A percentile compares a stretch with the other conserved stretches of the same genome.
Conservation (phyloP, 2,113 vertebrate species). For the Cavia porcellus region DNA sequence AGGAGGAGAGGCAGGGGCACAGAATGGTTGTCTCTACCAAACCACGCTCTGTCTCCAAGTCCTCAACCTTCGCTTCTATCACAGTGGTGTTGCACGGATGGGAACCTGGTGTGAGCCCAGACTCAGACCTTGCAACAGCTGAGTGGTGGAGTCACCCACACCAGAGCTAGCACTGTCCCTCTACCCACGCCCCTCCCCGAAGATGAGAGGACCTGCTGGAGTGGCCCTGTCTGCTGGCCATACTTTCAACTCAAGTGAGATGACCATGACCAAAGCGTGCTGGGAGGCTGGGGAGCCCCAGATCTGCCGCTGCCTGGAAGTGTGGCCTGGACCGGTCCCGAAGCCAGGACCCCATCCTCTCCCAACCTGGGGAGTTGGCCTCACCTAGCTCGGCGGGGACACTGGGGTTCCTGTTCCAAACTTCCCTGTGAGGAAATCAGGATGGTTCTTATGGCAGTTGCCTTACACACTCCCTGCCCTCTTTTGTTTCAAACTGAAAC, state of each 20-base stretch:
- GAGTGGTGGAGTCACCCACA: background rate
- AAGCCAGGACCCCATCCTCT: background rate
- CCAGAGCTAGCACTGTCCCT: background rate
- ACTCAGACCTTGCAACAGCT: background rate
- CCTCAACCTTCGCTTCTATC: too few relatives aligned
- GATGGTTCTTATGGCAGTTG: background rate
- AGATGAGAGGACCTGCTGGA: background rate
- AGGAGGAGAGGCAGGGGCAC: constrained; percentile 59
- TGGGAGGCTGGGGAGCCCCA: too few relatives aligned
- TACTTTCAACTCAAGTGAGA: fast-evolving
- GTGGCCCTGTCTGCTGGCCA: background rate
- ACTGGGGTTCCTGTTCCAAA: background rate
- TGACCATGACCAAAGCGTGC: background rate
- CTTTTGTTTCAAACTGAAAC: constrained; percentile 29
- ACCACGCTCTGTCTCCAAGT: background rate
- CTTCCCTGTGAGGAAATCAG: background rate
- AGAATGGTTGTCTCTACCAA: constrained; percentile 55
- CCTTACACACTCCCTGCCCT: background rate
- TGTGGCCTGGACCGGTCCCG: background rate
- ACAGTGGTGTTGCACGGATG: too few relatives aligned
- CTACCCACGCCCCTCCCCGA: too few relatives aligned
- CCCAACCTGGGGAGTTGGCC: background rate
- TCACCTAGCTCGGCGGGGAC: background rate
- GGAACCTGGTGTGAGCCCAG: too few relatives aligned
- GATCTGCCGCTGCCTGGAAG: background rate